phyloP scores from a whole-genome alignment of 2,888 invertebrate species.

The Pammene aurita region DNA sequence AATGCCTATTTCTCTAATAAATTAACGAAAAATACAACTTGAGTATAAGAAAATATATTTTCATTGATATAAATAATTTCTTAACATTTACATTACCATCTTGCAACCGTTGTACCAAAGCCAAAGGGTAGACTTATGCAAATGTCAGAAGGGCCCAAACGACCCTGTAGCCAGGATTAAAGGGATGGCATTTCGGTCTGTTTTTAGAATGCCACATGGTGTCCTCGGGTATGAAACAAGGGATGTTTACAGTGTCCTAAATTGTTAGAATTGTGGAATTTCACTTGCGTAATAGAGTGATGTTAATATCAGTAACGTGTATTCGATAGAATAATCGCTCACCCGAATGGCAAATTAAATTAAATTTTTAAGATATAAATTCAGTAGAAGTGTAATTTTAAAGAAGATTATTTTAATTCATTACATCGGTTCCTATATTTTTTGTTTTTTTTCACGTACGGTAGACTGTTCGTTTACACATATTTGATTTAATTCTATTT shows the following conservation, averaged over 20 bases:
- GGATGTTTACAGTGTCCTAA: constrained; percentile 50
- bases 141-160: constrained; percentile 74
- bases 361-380: neutral
- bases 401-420: neutral
- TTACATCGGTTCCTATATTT: too few relatives aligned
- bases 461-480: too few relatives aligned
- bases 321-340: neutral
- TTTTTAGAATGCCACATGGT: constrained; percentile 77
- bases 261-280: constrained; percentile 33
- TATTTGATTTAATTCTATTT: too few relatives aligned
- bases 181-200: constrained; percentile 64
- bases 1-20: too few relatives aligned
- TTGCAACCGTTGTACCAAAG: constrained; percentile 59
- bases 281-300: constrained; percentile 16
- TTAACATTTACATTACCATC: constrained; percentile 69
- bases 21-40: too few relatives aligned
- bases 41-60: neutral
- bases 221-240: constrained; percentile 62
- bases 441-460: neutral
- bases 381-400: neutral
- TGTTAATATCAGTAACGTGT: constrained; percentile 16
- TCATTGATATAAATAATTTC: constrained; percentile 50
- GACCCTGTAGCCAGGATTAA: constrained; percentile 68
- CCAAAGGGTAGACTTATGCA: constrained; percentile 71
- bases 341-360: neutral